Evolutionary conservation across 2,888 invertebrate species (phyloP).

Genomic region (Xestia sexstrigata): DNA sequence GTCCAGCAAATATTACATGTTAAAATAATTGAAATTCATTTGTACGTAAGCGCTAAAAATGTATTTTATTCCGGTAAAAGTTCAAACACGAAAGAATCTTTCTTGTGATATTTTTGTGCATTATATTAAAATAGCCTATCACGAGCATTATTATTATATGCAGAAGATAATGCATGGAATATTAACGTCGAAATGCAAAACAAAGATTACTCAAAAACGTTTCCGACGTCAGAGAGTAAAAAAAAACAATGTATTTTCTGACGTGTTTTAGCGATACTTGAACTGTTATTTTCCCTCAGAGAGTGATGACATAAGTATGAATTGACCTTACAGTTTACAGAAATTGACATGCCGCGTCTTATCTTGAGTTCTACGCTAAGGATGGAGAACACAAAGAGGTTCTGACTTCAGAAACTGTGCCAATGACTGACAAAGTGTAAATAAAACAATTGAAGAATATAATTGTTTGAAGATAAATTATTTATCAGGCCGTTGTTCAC

Average conservation of each 20-base stretch:
- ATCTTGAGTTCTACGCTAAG: slow-evolving; percentile 32
- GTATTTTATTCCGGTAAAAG: not conserved
- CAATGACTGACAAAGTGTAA: slow-evolving; percentile 51
- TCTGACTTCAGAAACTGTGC: slow-evolving; percentile 48
- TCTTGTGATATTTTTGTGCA: not conserved
- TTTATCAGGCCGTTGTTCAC: slow-evolving; percentile 50
- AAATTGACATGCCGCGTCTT: slow-evolving; percentile 37
- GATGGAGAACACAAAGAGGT: slow-evolving; percentile 49
- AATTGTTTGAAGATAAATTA: slow-evolving; percentile 56
- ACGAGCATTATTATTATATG: not conserved
- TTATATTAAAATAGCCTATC: slow-evolving; percentile 1
- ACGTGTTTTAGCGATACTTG: slow-evolving; percentile 10
- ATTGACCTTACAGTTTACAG: slow-evolving; percentile 41
- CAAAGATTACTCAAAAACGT: slow-evolving; percentile 26
- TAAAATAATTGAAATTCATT: too few relatives aligned
- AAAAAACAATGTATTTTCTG: slow-evolving; percentile 43
- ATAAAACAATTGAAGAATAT: slow-evolving; percentile 54
- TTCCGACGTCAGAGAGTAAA: slow-evolving; percentile 14
- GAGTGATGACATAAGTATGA: slow-evolving; percentile 48
- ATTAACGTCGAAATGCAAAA: slow-evolving; percentile 10
- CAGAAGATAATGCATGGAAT: slow-evolving; percentile 28
- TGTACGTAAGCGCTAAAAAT: not conserved
- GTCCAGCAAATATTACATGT: not conserved
- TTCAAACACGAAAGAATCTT: not conserved
- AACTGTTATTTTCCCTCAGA: slow-evolving; percentile 35